Evolutionary conservation across 2,797 vertebrate species (phyloP), one percentile per base, ranked within the genome.

Genomic region (Scolopax rusticola): DNA sequence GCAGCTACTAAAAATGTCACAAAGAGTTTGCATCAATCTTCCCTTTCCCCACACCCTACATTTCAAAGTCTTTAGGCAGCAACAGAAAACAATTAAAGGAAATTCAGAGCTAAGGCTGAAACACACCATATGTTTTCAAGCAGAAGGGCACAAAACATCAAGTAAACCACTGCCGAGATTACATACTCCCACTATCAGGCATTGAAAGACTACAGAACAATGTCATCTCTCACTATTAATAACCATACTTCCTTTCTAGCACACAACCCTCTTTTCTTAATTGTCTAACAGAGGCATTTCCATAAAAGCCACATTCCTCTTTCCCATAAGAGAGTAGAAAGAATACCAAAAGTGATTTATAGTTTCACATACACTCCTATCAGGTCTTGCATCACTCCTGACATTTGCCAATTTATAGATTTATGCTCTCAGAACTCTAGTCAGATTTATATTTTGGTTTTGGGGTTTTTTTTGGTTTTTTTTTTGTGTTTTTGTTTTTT

Each of bases 21-120:
- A 87, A 60, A 69, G 77, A 91, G 64, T 95, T 91, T 91, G n/a
- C 57, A 87, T 92, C 87, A 90, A 64, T 47, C 91, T 41, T 94
- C n/a, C 84, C 51, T 80, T 71, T 95, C 41, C 74, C 91, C 93
- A 96, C 94, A 92, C 89, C 95, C 95, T 84, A 53, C 93, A 93
- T 97, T 97, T 95, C 93, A 94, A 96, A 92, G 89, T 53, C 53
- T 90, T 96, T 74, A 94, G 90, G 68, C 80, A 96, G 51, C 76
- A 82, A 87, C 60, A 93, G 74, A 96, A 91, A 92, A 97, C 95
- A 97, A 97, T 96, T 84, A 93, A 91, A 96, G 95, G 94, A 97
- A 97, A 95, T 84, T 85, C 77, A 85, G 87, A 84, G 65, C 87
- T 80, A 89, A 85, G 80, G 53, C 64, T 95, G 88, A 96, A 95